Percentiles rank a stretch among this genome's conserved stretches.
phyloP scores from a whole-genome alignment of 2,113 vertebrate species.

The Cairina moschata region DNA sequence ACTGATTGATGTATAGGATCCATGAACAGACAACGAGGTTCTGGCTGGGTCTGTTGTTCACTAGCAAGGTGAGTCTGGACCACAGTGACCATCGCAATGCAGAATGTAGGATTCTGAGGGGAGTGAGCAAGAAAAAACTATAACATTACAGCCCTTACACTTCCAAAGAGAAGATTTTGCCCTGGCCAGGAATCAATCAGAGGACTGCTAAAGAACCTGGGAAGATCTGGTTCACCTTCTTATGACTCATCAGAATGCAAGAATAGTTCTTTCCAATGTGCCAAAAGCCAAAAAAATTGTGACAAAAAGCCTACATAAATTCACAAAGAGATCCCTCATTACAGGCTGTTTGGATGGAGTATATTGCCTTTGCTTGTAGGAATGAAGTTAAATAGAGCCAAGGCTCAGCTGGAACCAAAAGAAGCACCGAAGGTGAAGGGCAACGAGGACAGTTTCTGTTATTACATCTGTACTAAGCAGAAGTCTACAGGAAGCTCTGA shows the following conservation, averaged over 20 bases:
- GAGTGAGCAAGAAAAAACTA: not conserved
- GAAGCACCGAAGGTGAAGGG: not conserved
- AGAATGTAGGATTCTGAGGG: not conserved
- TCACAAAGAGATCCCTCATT: not conserved
- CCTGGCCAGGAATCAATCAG: not conserved
- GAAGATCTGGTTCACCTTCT: not conserved
- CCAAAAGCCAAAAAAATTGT: not conserved
- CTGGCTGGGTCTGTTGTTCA: not conserved
- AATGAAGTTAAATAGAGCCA: not conserved
- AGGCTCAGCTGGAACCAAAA: not conserved
- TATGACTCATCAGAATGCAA: not conserved
- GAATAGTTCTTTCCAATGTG: not conserved
- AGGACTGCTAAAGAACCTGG: not conserved
- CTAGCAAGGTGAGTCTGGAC: not conserved
- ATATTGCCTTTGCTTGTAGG: not conserved
- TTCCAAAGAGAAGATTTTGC: not conserved
- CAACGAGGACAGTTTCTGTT: not conserved
- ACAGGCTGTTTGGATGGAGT: not conserved
- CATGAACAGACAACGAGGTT: not conserved
- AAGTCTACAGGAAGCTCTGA: not conserved
- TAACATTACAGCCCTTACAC: not conserved
- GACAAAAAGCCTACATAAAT: not conserved
- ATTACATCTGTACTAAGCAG: not conserved
- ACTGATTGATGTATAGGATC: no score
- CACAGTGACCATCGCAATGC: not conserved